Evolutionary conservation across 2,113 vertebrate genomes (phyloP).

Genomic region (Fregata magnificens): DNA sequence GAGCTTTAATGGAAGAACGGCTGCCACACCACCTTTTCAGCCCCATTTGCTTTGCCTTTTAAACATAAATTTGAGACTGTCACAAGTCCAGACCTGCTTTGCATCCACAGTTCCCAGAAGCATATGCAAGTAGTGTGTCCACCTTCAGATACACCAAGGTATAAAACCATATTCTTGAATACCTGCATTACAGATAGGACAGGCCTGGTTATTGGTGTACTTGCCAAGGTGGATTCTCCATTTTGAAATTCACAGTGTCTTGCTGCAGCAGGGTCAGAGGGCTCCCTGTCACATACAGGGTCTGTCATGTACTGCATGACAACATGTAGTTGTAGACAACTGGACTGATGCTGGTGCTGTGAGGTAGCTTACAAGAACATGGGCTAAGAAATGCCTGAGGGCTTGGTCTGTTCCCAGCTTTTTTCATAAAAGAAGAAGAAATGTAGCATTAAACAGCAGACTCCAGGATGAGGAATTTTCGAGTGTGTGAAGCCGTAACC

Average conservation of each 20-base stretch:
- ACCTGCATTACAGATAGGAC: neutral
- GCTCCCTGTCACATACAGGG: neutral
- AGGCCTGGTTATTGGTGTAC: neutral
- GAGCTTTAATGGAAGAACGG: neutral
- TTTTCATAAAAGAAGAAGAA: neutral
- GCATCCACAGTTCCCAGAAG: neutral
- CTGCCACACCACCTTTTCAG: neutral
- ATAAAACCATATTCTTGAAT: neutral
- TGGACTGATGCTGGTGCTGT: neutral
- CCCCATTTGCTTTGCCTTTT: neutral
- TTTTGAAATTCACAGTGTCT: neutral
- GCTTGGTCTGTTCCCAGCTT: neutral
- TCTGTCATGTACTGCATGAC: neutral
- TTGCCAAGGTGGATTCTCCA: neutral
- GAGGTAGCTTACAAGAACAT: neutral
- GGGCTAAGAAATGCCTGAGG: neutral
- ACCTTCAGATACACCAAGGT: neutral
- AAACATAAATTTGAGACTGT: neutral
- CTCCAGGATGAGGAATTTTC: neutral
- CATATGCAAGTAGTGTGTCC: neutral
- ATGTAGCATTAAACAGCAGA: neutral
- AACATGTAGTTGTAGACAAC: accelerated
- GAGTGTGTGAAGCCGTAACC: neutral
- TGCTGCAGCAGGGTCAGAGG: neutral
- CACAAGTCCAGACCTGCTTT: neutral